Evolutionary conservation across 1,140 invertebrate species (phyloP), one percentile per base, ranked within the genome.

Genomic region (Apolygus lucorum): DNA sequence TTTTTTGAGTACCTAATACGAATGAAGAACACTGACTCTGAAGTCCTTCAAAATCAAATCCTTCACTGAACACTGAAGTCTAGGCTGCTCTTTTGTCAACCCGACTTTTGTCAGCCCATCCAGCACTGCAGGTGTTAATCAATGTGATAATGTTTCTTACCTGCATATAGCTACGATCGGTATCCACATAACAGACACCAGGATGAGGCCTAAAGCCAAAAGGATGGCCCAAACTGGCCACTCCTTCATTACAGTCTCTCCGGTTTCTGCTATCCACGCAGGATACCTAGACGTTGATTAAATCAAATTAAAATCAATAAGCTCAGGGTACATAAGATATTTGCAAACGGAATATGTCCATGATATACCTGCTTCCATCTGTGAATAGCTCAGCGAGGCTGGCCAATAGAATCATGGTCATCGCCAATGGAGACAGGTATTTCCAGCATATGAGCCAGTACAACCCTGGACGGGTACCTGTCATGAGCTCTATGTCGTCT

Each of bases 401-500:
- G 0, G 93, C 89, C 25, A 88, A 79, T 11, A 97, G 80, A 74
- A 97, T 95, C 70, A 89, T 87, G 22, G 94, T 78, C 94, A 97
- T 97, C 1, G 93, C 92, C 66, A 89, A 76, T 0, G 95, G 95
- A 26, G 92, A 94, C 11, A 96, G 78, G 74, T 95, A 97, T 76
- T 95, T 93, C 93, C 94, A 96, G 78, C 93, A 96, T 71, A 95
- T 87, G 71, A 93, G 79, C 93, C 93, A 96, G 77, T 94, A 96
- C 2, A 92, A 81, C 1, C 87, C 88, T 1, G 93, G 93, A 28
- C 92, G 81, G 54, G 86, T 86, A 0, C 94, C 93, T 1, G 92
- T 96, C 94, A 97, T 97, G 76, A 95, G 81, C 80, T 96, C 92
- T 72, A 96, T 95, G 77, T 96, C 93, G 76, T 95, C 92, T 2